phyloP scores from a whole-genome alignment of 2,797 vertebrate species.

The Sebastolobus alascanus region DNA sequence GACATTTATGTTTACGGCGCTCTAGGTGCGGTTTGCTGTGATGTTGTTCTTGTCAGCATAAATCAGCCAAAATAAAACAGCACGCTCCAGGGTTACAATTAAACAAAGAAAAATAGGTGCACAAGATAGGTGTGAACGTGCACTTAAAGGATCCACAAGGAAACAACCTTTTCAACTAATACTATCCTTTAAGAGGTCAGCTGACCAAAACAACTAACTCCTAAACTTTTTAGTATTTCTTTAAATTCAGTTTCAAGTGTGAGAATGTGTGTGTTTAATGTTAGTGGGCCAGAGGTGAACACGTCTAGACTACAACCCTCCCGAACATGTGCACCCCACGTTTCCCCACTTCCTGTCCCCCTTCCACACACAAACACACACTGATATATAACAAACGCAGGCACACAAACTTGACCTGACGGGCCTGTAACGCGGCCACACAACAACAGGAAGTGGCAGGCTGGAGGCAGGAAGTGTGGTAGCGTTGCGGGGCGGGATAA shows the following conservation, averaged over 20 bases:
- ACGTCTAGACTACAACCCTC: constrained; percentile 33
- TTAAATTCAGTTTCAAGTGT: neutral
- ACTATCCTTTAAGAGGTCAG: neutral
- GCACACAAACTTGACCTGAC: constrained; percentile 57
- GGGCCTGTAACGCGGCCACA: constrained; percentile 31
- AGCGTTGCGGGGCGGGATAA: constrained; percentile 55
- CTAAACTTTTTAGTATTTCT: neutral
- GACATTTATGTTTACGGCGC: neutral
- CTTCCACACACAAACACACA: constrained; percentile 32
- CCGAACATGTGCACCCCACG: constrained; percentile 2
- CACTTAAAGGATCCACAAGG: neutral
- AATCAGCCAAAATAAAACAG: neutral
- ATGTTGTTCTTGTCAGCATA: neutral
- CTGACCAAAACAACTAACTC: neutral
- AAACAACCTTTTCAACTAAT: neutral
- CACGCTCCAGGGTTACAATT: neutral
- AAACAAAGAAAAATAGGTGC: neutral
- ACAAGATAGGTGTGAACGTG: neutral
- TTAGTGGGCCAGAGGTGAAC: constrained; percentile 33
- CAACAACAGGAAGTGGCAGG: constrained; percentile 78
- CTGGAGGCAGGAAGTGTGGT: constrained; percentile 72
- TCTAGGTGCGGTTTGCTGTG: neutral
- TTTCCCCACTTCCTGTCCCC: constrained; percentile 51
- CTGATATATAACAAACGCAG: constrained; percentile 17
- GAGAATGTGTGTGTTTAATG: constrained; percentile 17